Evolutionary conservation across 1,140 invertebrate species (phyloP).

Genomic region (Drosophila lini): DNA sequence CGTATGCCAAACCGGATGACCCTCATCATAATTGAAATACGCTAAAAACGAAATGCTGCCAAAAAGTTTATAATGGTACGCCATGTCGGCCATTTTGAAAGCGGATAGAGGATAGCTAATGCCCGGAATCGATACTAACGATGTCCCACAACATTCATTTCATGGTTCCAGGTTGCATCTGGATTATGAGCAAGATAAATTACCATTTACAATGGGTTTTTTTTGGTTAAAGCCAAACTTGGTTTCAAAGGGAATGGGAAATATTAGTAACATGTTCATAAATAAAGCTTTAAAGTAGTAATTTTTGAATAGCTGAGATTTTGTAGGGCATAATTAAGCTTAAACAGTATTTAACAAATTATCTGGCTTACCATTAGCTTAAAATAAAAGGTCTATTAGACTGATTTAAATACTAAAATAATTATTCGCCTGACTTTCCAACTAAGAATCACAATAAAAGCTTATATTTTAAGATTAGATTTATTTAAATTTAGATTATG

Average conservation of each 20-base stretch:
- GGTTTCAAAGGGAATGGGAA: background rate
- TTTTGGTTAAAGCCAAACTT: background rate
- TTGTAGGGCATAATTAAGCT: background rate
- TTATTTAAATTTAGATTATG: background rate
- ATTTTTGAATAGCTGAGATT: background rate
- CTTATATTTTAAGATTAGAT: background rate
- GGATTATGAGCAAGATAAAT: slow-evolving; percentile 43
- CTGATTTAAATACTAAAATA: background rate
- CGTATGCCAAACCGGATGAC: slow-evolving; percentile 42
- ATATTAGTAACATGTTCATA: background rate
- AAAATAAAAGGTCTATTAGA: background rate
- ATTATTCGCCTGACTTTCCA: background rate
- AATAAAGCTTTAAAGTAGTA: background rate
- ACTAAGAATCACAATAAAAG: background rate
- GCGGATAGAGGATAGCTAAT: slow-evolving; percentile 31
- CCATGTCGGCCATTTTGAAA: slow-evolving; percentile 41
- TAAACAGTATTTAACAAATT: background rate
- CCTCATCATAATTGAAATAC: slow-evolving; percentile 77
- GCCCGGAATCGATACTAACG: slow-evolving; percentile 50
- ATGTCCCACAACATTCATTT: slow-evolving; percentile 30
- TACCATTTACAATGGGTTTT: slow-evolving; percentile 18
- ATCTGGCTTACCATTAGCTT: background rate
- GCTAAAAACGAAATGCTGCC: slow-evolving; percentile 67
- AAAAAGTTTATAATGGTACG: slow-evolving; percentile 63
- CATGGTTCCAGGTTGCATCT: slow-evolving; percentile 20